Conservation (phyloP, 2,888 invertebrate genomes). For the Xiphydria camelus region DNA sequence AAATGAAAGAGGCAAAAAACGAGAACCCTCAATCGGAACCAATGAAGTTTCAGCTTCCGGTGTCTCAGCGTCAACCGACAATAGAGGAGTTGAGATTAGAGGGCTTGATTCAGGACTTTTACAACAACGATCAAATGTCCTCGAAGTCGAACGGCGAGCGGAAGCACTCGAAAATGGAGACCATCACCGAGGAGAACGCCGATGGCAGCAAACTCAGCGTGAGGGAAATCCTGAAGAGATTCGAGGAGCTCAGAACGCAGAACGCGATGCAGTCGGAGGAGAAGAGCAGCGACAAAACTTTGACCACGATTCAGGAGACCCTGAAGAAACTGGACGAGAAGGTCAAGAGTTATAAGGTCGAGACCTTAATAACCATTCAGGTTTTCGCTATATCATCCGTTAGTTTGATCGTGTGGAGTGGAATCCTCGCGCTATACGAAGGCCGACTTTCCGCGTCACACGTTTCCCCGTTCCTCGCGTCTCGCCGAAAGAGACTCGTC, state of each 20-base stretch:
- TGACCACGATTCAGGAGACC: slow-evolving; percentile 56
- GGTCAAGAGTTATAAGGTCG: slow-evolving; percentile 54
- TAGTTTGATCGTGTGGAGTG: too few species aligned
- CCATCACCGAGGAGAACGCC: slow-evolving; percentile 75
- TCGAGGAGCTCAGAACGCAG: slow-evolving; percentile 68
- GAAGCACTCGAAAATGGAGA: slow-evolving; percentile 67
- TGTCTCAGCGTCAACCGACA: slow-evolving; percentile 18
- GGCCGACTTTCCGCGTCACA: too few species aligned
- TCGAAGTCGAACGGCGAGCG: slow-evolving; percentile 36
- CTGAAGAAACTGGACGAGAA: slow-evolving; percentile 58
- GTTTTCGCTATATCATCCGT: too few species aligned
- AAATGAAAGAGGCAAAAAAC: too few species aligned
- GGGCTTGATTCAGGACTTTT: slow-evolving; percentile 49
- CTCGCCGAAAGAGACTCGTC: too few species aligned
- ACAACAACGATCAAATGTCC: slow-evolving; percentile 42
- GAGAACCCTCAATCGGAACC: not conserved
- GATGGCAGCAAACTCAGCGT: slow-evolving; percentile 80
- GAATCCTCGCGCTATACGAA: too few species aligned
- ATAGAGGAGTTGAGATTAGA: slow-evolving; percentile 40
- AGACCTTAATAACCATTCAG: too few species aligned
- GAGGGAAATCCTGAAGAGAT: slow-evolving; percentile 79
- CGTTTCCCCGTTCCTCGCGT: too few species aligned
- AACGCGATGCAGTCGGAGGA: slow-evolving; percentile 38
- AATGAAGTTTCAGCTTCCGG: not conserved
- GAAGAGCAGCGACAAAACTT: slow-evolving; percentile 46